Percentiles rank a stretch among this genome's conserved stretches.
Conservation (phyloP, 1,140 invertebrate genomes). For the Philotrypesis tridentata region DNA sequence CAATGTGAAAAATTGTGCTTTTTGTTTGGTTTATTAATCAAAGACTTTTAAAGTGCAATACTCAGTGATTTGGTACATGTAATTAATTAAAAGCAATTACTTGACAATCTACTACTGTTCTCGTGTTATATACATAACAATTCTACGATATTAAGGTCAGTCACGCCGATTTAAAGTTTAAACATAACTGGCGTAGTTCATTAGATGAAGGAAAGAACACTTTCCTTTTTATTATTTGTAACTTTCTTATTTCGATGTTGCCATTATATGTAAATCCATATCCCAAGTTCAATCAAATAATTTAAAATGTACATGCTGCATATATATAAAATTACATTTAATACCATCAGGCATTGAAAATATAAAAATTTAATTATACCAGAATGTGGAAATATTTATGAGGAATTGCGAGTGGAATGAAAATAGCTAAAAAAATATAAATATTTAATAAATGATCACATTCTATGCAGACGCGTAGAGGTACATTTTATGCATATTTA, state of each 20-base stretch:
- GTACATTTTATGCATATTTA: conserved; percentile 37
- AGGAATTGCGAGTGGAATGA: conserved; percentile 23
- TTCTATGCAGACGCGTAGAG: conserved; percentile 7
- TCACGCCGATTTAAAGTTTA: neutral
- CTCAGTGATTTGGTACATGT: conserved; percentile 21
- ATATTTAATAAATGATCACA: conserved; percentile 41
- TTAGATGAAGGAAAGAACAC: neutral
- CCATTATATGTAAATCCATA: conserved; percentile 64
- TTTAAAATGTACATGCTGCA: conserved; percentile 54
- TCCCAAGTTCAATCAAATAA: conserved; percentile 51
- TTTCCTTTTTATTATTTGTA: neutral
- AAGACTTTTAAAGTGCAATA: conserved; percentile 41
- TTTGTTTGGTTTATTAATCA: neutral
- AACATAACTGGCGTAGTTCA: neutral
- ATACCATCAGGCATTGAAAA: conserved; percentile 8
- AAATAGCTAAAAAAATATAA: conserved; percentile 36
- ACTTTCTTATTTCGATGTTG: conserved; percentile 27
- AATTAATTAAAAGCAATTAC: conserved; percentile 23
- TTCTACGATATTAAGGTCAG: neutral
- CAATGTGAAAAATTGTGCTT: conserved; percentile 1
- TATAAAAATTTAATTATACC: conserved; percentile 15
- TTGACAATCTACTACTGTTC: conserved; percentile 38
- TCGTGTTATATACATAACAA: neutral
- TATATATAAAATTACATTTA: conserved; percentile 38
- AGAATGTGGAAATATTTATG: conserved; percentile 35